These are phyloP conservation scores for Drosophila colorata DNA, from an alignment of 2,888 invertebrate species.

Conservation along the genomic window DNA sequence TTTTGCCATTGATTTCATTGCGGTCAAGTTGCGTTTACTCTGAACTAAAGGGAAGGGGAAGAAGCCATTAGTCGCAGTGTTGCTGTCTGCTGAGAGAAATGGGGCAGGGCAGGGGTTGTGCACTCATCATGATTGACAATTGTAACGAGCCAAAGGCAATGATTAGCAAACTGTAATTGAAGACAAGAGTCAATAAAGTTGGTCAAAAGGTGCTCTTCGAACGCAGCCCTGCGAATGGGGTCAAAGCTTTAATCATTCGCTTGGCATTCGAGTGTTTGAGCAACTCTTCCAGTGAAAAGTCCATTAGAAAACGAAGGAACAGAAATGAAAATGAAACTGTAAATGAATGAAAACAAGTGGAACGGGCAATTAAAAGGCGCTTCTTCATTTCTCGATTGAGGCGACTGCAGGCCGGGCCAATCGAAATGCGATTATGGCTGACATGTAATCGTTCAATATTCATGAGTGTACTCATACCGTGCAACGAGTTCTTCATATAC, in stretches of 20 bases:
- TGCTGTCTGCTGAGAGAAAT: conserved; percentile 4
- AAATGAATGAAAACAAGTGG: conserved; percentile 7
- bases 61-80: conserved; percentile 47
- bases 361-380: conserved; percentile 31
- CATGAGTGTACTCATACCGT: conserved; percentile 44
- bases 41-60: conserved; percentile 6
- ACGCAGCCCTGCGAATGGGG: conserved; percentile 5
- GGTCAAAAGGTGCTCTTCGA: conserved; percentile 41
- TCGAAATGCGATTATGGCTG: conserved; percentile 52
- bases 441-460: conserved; percentile 52
- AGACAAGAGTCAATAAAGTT: conserved; percentile 50
- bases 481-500: conserved; percentile 11
- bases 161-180: conserved; percentile 63
- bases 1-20: conserved; percentile 58
- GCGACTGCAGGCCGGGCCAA: conserved; percentile 11
- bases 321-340: background rate
- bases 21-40: conserved; percentile 56
- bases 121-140: conserved; percentile 64
- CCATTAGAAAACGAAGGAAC: conserved; percentile 39
- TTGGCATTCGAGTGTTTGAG: conserved; percentile 28
- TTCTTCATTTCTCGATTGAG: conserved; percentile 23
- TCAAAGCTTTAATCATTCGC: conserved; percentile 16
- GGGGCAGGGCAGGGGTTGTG: conserved; percentile 5
- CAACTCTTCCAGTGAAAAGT: conserved; percentile 47
- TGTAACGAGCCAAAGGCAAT: conserved; percentile 55